Base-by-base conservation (phyloP, 2,888 invertebrate species). In the Lymantria monacha region DNA sequence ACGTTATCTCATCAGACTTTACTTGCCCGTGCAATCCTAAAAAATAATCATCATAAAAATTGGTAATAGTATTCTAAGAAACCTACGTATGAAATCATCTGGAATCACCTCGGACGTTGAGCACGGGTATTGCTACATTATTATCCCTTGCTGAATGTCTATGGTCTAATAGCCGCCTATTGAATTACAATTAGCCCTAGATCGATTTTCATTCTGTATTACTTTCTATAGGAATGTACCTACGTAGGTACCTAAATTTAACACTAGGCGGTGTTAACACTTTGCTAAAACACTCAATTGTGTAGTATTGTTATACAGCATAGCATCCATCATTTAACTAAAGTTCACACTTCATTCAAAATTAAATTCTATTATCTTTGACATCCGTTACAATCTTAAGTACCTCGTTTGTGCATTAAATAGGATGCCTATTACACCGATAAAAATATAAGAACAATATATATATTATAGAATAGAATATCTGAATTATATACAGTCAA, bases 331-430 rank as follows among this genome's bases (percentile, higher is more conserved):
- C 57, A 54, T 59, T 54, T 61, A 69, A 62, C 53, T 50, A 55
- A 56, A 59, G 54, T 74, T 69, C 62, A 68, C 61, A 70, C 67
- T 58, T 64, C 62, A 69, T 76, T 73, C 68, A 65, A 73, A 74
- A 74, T 71, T 72, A 71, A 68, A 74, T 74, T 69, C 72, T 74
- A 75, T 74, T 75, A 77, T 72, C 70, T 70, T 70, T 70, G 66
- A 74, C 76, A 79, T 79, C 79, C 72, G 76, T 76, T 72, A 79
- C 77, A 75, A 78, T 76, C 74, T 75, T 72, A 72, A 76, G 75
- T 80, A 76, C 75, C 70, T 73, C 71, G 72, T 73, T 74, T 69
- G 69, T 75, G 74, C 72, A 76, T 79, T 75, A 74, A 60, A 51
- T 51, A 49, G 69, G 53, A 51, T 49, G 49, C 9, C 48, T 67